phyloP scores from a whole-genome alignment of 1,140 invertebrate genomes.

The Bombus fervidus region DNA sequence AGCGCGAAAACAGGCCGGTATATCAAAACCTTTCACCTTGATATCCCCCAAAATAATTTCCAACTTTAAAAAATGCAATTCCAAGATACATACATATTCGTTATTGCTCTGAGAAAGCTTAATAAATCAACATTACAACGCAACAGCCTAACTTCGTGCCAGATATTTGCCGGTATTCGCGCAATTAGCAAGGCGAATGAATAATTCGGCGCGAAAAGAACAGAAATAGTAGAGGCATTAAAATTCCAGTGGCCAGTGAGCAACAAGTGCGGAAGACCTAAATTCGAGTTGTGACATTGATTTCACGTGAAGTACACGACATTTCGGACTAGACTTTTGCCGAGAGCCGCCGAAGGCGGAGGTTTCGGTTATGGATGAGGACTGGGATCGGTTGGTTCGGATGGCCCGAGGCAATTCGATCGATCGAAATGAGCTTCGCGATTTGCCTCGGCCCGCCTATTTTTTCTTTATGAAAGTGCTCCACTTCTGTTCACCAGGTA shows the following conservation, averaged over 20 bases:
- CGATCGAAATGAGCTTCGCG: slow-evolving; percentile 40
- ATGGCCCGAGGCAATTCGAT: slow-evolving; percentile 38
- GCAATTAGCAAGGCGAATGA: neutral
- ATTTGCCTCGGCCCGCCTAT: slow-evolving; percentile 56
- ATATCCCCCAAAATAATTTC: no score
- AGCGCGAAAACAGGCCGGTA: no score
- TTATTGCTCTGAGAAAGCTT: neutral
- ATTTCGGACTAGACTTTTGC: neutral
- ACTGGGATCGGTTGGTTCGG: slow-evolving; percentile 1
- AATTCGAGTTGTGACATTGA: slow-evolving; percentile 36
- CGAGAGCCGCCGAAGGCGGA: slow-evolving; percentile 11
- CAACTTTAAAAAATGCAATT: no score
- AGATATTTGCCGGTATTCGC: neutral
- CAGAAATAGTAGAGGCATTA: neutral
- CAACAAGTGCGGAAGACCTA: slow-evolving; percentile 30
- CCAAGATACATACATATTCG: no score
- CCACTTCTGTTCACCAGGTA: slow-evolving; percentile 52
- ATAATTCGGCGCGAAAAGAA: neutral
- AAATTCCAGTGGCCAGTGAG: slow-evolving; percentile 9
- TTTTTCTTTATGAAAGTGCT: slow-evolving; percentile 69
- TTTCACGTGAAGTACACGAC: slow-evolving; percentile 12
- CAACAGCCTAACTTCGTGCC: neutral
- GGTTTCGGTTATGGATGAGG: slow-evolving; percentile 37
- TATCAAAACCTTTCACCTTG: no score
- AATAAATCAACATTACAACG: neutral